Evolutionary conservation across 2,888 invertebrate genomes (phyloP).

Genomic region (Hypomecis atomaria): DNA sequence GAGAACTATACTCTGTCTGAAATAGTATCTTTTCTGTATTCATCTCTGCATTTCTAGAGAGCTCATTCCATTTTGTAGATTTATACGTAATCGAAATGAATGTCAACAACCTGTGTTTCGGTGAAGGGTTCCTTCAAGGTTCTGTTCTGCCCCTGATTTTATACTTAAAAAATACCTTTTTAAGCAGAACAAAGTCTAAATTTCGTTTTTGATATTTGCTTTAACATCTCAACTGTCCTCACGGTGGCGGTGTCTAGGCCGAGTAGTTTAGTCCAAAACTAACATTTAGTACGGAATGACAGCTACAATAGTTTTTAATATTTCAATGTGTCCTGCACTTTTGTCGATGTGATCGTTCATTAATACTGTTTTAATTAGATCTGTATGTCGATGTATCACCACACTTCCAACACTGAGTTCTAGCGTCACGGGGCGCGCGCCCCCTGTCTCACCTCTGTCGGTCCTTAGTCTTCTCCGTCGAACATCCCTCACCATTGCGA

Average conservation of each 20-base stretch:
- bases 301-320: slow-evolving; percentile 67
- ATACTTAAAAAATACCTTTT: slow-evolving; percentile 66
- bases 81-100: slow-evolving; percentile 1
- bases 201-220: slow-evolving; percentile 85
- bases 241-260: slow-evolving; percentile 83
- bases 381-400: slow-evolving; percentile 82
- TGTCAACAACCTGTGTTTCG: slow-evolving; percentile 10
- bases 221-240: slow-evolving; percentile 68
- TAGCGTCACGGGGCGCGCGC: slow-evolving; percentile 62
- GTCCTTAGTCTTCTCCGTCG: slow-evolving; percentile 76
- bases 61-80: slow-evolving; percentile 21
- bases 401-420: slow-evolving; percentile 72
- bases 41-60: slow-evolving; percentile 33
- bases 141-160: slow-evolving; percentile 74
- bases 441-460: slow-evolving; percentile 64
- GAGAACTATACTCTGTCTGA: slow-evolving; percentile 8
- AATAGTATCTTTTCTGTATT: slow-evolving; percentile 32
- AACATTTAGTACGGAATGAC: slow-evolving; percentile 79
- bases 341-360: slow-evolving; percentile 81
- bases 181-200: slow-evolving; percentile 84
- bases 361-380: slow-evolving; percentile 75
- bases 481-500: slow-evolving; percentile 82
- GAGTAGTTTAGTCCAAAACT: slow-evolving; percentile 74
- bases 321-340: slow-evolving; percentile 72
- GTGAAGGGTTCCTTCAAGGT: slow-evolving; percentile 68